Evolutionary conservation across 2,888 invertebrate species (phyloP).

Genomic region (Cinara cedri): DNA sequence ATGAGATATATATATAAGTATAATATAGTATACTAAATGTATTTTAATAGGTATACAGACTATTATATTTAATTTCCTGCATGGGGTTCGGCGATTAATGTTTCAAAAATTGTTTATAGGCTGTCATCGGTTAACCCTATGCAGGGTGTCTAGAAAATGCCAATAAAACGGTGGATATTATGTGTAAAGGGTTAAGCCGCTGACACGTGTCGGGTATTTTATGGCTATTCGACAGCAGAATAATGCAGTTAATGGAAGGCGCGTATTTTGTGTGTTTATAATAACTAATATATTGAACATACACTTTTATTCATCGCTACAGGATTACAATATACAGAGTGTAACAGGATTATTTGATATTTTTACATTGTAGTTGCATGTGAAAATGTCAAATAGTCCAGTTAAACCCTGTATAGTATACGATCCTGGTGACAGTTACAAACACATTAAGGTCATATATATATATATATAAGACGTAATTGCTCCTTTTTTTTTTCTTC

Average conservation of each 20-base stretch:
- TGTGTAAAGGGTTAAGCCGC: constrained; percentile 42
- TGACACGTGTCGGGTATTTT: constrained; percentile 50
- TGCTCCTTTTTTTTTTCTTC: constrained; percentile 34
- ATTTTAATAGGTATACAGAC: too few relatives aligned
- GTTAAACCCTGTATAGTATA: too few relatives aligned
- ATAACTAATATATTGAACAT: neutral
- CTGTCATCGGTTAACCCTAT: constrained; percentile 31
- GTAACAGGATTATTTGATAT: too few relatives aligned
- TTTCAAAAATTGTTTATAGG: constrained; percentile 24
- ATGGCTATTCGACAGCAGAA: constrained; percentile 29
- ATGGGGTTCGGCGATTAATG: constrained; percentile 16
- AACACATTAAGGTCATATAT: constrained; percentile 40
- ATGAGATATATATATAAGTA: too few relatives aligned
- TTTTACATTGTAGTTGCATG: too few relatives aligned
- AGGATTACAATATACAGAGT: neutral
- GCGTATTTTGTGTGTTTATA: neutral
- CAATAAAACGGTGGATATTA: constrained; percentile 27
- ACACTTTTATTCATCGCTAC: constrained; percentile 1
- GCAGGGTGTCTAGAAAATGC: neutral
- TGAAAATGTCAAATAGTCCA: too few relatives aligned
- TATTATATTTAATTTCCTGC: neutral
- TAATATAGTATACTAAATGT: too few relatives aligned
- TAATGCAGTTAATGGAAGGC: constrained; percentile 35
- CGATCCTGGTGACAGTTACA: constrained; percentile 41
- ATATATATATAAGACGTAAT: constrained; percentile 19